These are phyloP conservation scores for Hydropsyche betteni DNA, from an alignment of 2,888 invertebrate genomes.

Conservation along the genomic window DNA sequence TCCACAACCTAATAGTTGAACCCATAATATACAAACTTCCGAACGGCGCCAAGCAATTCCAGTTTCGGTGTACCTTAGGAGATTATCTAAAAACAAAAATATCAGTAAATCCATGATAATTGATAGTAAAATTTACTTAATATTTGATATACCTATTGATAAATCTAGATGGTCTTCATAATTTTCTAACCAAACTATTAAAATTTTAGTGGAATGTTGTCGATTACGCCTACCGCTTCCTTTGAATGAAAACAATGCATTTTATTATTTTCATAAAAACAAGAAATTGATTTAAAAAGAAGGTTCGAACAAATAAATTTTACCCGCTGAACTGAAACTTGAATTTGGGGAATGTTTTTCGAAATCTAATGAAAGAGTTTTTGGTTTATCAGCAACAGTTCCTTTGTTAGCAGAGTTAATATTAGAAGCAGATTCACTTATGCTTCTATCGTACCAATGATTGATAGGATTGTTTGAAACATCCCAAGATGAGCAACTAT, in stretches of 20 bases:
- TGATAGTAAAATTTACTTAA: constrained; percentile 27
- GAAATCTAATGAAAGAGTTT: constrained; percentile 76
- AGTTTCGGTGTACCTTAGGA: constrained; percentile 81
- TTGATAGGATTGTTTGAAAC: constrained; percentile 55
- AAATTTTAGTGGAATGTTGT: constrained; percentile 77
- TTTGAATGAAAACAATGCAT: constrained; percentile 52
- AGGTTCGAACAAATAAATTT: constrained; percentile 12
- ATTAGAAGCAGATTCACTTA: constrained; percentile 58
- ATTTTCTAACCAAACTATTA: constrained; percentile 96
- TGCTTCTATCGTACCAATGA: constrained; percentile 68
- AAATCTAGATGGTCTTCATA: constrained; percentile 91
- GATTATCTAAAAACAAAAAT: constrained; percentile 69
- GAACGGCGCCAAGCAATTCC: constrained; percentile 78
- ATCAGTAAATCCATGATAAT: constrained; percentile 1
- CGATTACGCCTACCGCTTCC: constrained; percentile 65
- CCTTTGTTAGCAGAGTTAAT: constrained; percentile 45
- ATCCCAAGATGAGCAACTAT: constrained; percentile 61
- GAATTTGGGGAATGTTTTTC: constrained; percentile 68
- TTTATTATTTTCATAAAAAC: neutral
- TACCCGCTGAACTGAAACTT: constrained; percentile 56
- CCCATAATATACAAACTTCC: constrained; percentile 66
- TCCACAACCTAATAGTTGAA: constrained; percentile 70
- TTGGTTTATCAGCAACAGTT: constrained; percentile 66
- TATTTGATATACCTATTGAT: constrained; percentile 75
- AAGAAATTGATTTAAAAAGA: neutral